Conservation (phyloP, 2,888 invertebrate genomes). For the Thymelicus sylvestris region DNA sequence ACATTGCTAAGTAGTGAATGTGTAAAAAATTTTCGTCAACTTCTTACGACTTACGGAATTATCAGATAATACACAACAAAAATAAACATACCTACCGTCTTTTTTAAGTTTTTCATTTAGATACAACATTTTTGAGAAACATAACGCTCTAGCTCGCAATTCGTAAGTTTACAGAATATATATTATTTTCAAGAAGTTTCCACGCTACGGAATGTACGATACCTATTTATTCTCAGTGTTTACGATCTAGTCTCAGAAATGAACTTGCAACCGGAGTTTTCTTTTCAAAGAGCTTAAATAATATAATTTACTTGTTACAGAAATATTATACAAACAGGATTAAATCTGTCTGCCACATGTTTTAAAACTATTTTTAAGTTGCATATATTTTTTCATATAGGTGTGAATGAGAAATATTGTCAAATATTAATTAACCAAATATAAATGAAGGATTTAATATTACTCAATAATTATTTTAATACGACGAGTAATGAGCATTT, state of each 20-base stretch:
- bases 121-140: conserved; percentile 4
- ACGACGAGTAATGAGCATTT: too few species aligned
- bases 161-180: conserved; percentile 25
- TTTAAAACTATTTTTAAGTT: neutral
- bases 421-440: too few species aligned
- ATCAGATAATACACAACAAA: neutral
- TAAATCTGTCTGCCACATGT: neutral
- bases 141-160: conserved; percentile 9
- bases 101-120: neutral
- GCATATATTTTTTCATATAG: neutral
- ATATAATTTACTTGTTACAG: conserved; percentile 20
- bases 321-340: conserved; percentile 20
- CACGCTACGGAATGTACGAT: conserved; percentile 23
- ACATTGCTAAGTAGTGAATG: too few species aligned
- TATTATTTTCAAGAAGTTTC: conserved; percentile 25
- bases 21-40: too few species aligned
- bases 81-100: neutral
- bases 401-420: too few species aligned
- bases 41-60: too few species aligned
- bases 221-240: conserved; percentile 21
- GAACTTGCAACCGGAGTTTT: conserved; percentile 20
- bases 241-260: conserved; percentile 22
- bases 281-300: conserved; percentile 25
- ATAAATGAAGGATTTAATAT: too few species aligned
- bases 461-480: too few species aligned